Conservation (phyloP, 2,888 invertebrate genomes). For the Ichneumon xanthorius region DNA sequence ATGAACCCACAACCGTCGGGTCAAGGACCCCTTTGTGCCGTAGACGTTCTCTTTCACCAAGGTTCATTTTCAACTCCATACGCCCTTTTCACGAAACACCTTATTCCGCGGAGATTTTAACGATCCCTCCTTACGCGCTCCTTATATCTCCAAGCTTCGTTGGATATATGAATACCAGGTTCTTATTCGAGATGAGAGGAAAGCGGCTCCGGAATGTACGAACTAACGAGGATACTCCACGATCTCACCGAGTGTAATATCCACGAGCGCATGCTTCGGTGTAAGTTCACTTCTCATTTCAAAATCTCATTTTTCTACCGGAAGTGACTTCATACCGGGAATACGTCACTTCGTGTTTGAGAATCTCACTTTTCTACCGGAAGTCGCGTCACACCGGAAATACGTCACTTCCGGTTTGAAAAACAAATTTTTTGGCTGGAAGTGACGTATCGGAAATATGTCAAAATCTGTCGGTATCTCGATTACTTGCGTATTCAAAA, state of each 20-base stretch:
- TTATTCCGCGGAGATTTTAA: not conserved
- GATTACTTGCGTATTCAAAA: not conserved
- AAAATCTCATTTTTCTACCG: too few species aligned
- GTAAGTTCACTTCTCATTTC: not conserved
- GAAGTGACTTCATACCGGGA: too few species aligned
- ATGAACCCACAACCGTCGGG: constrained; percentile 53
- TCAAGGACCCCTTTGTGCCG: constrained; percentile 62
- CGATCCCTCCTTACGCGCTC: constrained; percentile 2
- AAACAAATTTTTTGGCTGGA: too few species aligned
- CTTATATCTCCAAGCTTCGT: not conserved
- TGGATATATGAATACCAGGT: constrained; percentile 4
- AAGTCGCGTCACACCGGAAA: too few species aligned
- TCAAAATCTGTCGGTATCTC: not conserved
- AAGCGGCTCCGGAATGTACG: not conserved
- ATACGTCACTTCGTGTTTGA: too few species aligned
- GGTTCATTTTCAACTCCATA: constrained; percentile 11
- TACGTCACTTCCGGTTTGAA: too few species aligned
- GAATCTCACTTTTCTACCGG: too few species aligned
- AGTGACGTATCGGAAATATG: not conserved
- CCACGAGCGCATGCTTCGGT: not conserved
- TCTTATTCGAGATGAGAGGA: not conserved
- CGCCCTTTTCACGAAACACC: constrained; percentile 8
- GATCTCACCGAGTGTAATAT: not conserved
- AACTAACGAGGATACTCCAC: not conserved
- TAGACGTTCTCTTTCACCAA: constrained; percentile 28